phyloP scores from a whole-genome alignment of 1,140 invertebrate genomes.

The Xylocopa sonorina region DNA sequence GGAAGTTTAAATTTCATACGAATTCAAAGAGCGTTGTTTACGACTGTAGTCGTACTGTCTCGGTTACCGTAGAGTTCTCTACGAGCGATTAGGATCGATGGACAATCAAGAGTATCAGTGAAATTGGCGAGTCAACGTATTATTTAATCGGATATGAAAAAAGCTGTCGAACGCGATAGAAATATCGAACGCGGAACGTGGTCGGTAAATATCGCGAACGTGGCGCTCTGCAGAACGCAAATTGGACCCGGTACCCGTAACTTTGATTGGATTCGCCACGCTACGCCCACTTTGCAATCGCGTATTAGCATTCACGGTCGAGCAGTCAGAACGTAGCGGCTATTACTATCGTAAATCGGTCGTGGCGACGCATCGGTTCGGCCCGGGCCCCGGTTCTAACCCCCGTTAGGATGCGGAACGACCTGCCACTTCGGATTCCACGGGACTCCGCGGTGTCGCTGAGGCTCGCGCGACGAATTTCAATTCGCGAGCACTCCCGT shows the following conservation, averaged over 20 bases:
- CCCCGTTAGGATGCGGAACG: slow-evolving; percentile 56
- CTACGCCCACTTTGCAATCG: slow-evolving; percentile 71
- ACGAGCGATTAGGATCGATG: too few species aligned
- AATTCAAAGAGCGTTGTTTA: too few species aligned
- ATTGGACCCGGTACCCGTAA: slow-evolving; percentile 42
- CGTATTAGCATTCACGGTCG: slow-evolving; percentile 70
- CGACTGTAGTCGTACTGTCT: too few species aligned
- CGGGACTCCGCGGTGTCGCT: slow-evolving; percentile 5
- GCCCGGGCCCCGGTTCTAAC: not conserved
- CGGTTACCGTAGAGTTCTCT: too few species aligned
- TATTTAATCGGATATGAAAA: not conserved
- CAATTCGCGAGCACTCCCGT: slow-evolving; percentile 56
- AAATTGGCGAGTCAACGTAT: not conserved
- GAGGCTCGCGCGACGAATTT: slow-evolving; percentile 59
- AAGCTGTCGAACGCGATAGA: not conserved
- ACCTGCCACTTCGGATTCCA: slow-evolving; percentile 6
- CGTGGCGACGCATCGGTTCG: slow-evolving; percentile 53
- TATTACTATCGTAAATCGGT: slow-evolving; percentile 70
- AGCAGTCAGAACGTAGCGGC: slow-evolving; percentile 36
- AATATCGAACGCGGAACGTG: slow-evolving; percentile 5
- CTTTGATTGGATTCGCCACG: slow-evolving; percentile 76
- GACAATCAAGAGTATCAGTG: not conserved
- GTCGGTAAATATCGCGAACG: too few species aligned
- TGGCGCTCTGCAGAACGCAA: slow-evolving; percentile 41
- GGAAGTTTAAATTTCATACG: too few species aligned